These are phyloP conservation scores for Drosophila sp. DNA, from an alignment of 1,140 invertebrate genomes.

Conservation along the genomic window DNA sequence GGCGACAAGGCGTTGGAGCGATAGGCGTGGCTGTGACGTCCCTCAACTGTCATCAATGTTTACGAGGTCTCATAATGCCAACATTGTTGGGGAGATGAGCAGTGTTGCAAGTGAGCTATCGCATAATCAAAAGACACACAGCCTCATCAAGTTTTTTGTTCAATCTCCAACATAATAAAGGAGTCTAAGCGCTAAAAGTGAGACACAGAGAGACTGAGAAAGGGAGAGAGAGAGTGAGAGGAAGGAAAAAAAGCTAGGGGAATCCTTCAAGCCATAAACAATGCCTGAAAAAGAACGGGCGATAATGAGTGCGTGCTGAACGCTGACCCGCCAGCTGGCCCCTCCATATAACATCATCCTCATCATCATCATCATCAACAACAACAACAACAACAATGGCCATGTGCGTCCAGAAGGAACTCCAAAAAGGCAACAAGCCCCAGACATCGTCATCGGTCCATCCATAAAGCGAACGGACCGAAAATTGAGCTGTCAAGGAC, in stretches of 20 bases:
- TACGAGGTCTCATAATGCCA: constrained; percentile 75
- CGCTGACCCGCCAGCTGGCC: constrained; percentile 55
- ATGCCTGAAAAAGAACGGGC: constrained; percentile 72
- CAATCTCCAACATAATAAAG: constrained; percentile 6
- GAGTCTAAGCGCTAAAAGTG: neutral
- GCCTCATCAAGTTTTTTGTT: constrained; percentile 70
- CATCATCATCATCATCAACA: too few species aligned
- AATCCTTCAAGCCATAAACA: constrained; percentile 41
- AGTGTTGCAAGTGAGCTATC: constrained; percentile 52
- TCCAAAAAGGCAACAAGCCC: constrained; percentile 75
- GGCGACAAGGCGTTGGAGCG: constrained; percentile 5
- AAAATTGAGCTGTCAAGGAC: constrained; percentile 58
- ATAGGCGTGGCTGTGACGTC: constrained; percentile 32
- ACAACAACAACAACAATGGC: constrained; percentile 42
- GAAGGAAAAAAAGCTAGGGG: neutral
- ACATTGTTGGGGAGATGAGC: constrained; percentile 39
- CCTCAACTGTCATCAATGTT: constrained; percentile 79
- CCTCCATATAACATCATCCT: constrained; percentile 30
- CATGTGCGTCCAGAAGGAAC: constrained; percentile 50
- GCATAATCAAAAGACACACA: constrained; percentile 77
- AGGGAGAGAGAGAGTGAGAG: constrained; percentile 1
- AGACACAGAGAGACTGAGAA: neutral
- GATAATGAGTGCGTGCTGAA: constrained; percentile 73
- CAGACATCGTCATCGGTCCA: constrained; percentile 9
- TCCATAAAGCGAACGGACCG: constrained; percentile 59